These are phyloP conservation scores for Drosophila austrosaltans DNA, from an alignment of 2,888 invertebrate species.

Conservation along the genomic window DNA sequence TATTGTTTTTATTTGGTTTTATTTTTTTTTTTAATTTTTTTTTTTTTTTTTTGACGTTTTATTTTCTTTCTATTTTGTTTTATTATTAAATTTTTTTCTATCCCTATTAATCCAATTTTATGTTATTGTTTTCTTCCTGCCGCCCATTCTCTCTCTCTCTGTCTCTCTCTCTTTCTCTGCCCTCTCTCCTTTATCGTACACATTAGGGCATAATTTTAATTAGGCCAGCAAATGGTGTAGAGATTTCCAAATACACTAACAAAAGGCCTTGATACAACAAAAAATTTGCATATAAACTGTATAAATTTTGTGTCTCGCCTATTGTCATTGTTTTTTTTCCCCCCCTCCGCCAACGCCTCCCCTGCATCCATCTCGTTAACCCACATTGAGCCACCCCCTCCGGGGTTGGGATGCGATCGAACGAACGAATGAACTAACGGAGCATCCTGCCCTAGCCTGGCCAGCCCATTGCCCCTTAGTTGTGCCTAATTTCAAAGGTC, in stretches of 20 bases:
- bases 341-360: neutral
- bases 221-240: slow-evolving; percentile 65
- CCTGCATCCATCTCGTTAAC: neutral
- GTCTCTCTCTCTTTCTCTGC: neutral
- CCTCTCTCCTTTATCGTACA: slow-evolving; percentile 55
- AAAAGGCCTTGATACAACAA: slow-evolving; percentile 11
- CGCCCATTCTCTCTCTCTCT: neutral
- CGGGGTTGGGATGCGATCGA: neutral
- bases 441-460: slow-evolving; percentile 26
- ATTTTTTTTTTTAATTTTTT: no score
- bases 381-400: neutral
- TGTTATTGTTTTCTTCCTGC: no score
- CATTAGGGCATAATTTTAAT: slow-evolving; percentile 67
- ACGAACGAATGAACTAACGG: neutral
- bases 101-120: no score
- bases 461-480: slow-evolving; percentile 67
- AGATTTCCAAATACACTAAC: slow-evolving; percentile 1
- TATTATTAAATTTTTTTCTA: no score
- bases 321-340: slow-evolving; percentile 34
- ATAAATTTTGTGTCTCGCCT: slow-evolving; percentile 66
- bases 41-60: no score
- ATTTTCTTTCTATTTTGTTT: no score
- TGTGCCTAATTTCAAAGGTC: slow-evolving; percentile 82
- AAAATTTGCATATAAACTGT: slow-evolving; percentile 78
- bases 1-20: no score